Percentiles rank a stretch among this genome's conserved stretches.
Conservation (phyloP, 2,797 vertebrate genomes). For the Pristis pectinata region DNA sequence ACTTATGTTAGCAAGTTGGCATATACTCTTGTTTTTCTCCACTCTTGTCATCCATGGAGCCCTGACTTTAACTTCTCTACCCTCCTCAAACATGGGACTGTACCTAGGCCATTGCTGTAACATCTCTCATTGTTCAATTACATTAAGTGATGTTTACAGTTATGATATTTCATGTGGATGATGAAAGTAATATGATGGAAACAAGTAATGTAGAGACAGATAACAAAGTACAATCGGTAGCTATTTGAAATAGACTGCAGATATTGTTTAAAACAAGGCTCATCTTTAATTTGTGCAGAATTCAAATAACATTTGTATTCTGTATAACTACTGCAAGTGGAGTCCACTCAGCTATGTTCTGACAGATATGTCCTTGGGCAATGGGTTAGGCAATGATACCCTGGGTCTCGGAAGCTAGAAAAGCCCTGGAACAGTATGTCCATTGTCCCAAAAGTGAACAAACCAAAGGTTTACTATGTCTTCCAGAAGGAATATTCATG, state of each 20-base stretch:
- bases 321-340: too few species aligned
- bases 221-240: background rate
- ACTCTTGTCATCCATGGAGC: too few species aligned
- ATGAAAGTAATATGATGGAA: background rate
- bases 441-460: background rate
- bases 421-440: background rate
- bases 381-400: background rate
- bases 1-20: too few species aligned
- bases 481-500: background rate
- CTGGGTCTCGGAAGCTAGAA: background rate
- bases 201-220: background rate
- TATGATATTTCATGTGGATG: background rate
- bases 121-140: too few species aligned
- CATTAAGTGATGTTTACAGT: background rate
- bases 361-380: background rate
- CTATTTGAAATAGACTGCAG: background rate
- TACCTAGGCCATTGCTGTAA: too few species aligned
- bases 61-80: too few species aligned
- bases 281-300: background rate
- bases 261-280: background rate
- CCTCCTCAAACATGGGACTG: too few species aligned
- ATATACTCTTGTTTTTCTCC: too few species aligned
- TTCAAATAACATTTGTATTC: too few species aligned
- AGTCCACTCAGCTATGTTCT: too few species aligned
- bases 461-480: background rate